Evolutionary conservation across 92 coral and sea anemone genomes (phyloP), one percentile per base, ranked within the genome.

Genomic region (Zoanthus sociatus): DNA sequence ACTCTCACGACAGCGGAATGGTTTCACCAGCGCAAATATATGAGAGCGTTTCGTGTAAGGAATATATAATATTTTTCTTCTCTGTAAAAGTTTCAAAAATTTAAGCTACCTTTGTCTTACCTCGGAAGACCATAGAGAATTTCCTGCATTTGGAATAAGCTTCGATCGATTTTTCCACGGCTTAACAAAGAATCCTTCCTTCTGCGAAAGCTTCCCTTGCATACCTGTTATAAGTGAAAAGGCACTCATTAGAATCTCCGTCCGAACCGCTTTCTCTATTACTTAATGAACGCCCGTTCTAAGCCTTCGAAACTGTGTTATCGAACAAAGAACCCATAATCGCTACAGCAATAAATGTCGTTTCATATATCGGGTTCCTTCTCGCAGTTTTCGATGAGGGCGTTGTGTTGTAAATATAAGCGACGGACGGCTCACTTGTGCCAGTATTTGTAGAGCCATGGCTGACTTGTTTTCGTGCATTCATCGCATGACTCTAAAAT

Each of bases 121-220:
- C 97, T 97, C 96, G 3, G 99, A 94, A 70, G 93, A 87, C 99
- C 99, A 97, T 15, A 92, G 91, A 33, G 99, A 93, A 77, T 90
- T 97, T 63, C 98, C 99, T 72, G 98, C 98, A 55, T 95, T 97
- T 9, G 99, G 89, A 54, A 95, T 94, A 72, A 95, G 95, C 90
- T 95, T 97, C 69, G 93, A 92, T 71, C 99, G 94, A 73, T 90
- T 97, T 83, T 94, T 90, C 99, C 99, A 97, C 74, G 98, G 90
- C 92, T 96, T 96, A 77, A 91, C 94, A 72, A 96, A 95, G 91
- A 95, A 93, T 86, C 73, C 82, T 89, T 95, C 98, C 92, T 93
- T 95, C 75, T 92, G 95, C 54, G 93, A 71, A 76, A 91, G 89
- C 82, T 95, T 95, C 37, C 92, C 92, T 78, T 93, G 98, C 94